phyloP scores from a whole-genome alignment of 2,113 vertebrate genomes.

The Quiscalus mexicanus region DNA sequence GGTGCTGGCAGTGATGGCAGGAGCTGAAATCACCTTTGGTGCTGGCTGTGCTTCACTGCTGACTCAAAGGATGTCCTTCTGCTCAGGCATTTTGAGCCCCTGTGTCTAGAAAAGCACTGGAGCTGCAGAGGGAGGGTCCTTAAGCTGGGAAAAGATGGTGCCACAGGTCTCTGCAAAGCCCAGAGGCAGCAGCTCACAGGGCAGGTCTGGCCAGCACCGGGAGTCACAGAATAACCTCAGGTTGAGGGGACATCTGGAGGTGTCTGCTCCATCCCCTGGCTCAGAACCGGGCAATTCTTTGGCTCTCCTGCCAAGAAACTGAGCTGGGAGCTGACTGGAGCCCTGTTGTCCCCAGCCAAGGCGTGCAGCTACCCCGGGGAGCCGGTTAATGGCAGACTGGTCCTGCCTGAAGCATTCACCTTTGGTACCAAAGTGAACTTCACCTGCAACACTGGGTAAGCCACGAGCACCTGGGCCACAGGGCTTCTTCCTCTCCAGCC shows the following conservation, averaged over 20 bases:
- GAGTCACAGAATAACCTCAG: rapidly evolving
- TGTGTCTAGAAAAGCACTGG: neutral
- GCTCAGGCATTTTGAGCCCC: neutral
- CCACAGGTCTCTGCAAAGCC: rapidly evolving
- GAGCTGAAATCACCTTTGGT: neutral
- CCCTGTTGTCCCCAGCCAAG: constrained; percentile 10
- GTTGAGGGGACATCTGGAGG: neutral
- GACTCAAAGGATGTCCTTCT: neutral
- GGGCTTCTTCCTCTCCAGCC: rapidly evolving
- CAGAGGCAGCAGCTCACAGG: rapidly evolving
- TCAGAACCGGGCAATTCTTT: neutral
- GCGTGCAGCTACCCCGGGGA: neutral
- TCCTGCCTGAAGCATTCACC: rapidly evolving
- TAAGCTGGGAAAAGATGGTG: neutral
- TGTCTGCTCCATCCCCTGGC: neutral
- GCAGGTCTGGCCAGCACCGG: neutral
- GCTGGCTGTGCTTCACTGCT: neutral
- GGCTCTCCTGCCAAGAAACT: neutral
- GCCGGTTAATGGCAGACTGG: neutral
- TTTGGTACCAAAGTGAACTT: neutral
- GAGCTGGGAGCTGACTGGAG: neutral
- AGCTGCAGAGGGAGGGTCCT: neutral
- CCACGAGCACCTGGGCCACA: neutral
- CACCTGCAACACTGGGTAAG: constrained; percentile 47
- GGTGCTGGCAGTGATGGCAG: neutral